Evolutionary conservation across 2,113 vertebrate species (phyloP).

Genomic region (Pseudolaguvia tuberculata): DNA sequence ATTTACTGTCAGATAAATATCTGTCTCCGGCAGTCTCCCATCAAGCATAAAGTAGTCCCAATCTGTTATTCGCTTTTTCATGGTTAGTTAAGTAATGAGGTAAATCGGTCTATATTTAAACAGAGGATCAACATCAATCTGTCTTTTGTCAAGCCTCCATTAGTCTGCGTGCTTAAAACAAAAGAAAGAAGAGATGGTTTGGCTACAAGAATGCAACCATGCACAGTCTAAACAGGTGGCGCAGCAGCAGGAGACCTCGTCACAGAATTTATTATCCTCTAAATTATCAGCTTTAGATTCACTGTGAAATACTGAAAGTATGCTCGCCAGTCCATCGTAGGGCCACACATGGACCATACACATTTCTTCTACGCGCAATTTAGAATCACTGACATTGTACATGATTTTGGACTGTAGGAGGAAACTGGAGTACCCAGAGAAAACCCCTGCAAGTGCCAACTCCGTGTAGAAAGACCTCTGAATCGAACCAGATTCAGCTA

Average conservation of each 20-base stretch:
- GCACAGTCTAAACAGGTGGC: constrained; percentile 64
- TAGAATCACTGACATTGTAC: too few relatives aligned
- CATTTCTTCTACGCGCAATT: too few relatives aligned
- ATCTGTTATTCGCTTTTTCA: background rate
- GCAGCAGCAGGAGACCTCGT: constrained; percentile 62
- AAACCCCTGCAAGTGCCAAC: too few relatives aligned
- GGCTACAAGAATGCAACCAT: background rate
- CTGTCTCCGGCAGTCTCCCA: background rate
- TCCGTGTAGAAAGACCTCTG: too few relatives aligned
- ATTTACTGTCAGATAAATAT: background rate
- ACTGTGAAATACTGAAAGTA: constrained; percentile 3
- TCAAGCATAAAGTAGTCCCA: background rate
- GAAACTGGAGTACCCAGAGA: too few relatives aligned
- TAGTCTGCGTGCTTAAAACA: background rate
- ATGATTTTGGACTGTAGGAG: too few relatives aligned
- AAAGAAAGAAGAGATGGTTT: background rate
- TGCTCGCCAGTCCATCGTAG: too few relatives aligned
- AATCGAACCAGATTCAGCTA: too few relatives aligned
- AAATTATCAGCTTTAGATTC: constrained; percentile 49
- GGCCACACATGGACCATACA: too few relatives aligned
- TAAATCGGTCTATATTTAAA: constrained; percentile 12
- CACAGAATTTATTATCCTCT: constrained; percentile 63
- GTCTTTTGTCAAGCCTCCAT: constrained; percentile 16
- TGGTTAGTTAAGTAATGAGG: background rate
- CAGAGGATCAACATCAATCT: constrained; percentile 1